A percentile compares a stretch with the other conserved stretches of the same genome.
Evolutionary conservation across 2,888 invertebrate species (phyloP).

Genomic region (Cancer borealis): DNA sequence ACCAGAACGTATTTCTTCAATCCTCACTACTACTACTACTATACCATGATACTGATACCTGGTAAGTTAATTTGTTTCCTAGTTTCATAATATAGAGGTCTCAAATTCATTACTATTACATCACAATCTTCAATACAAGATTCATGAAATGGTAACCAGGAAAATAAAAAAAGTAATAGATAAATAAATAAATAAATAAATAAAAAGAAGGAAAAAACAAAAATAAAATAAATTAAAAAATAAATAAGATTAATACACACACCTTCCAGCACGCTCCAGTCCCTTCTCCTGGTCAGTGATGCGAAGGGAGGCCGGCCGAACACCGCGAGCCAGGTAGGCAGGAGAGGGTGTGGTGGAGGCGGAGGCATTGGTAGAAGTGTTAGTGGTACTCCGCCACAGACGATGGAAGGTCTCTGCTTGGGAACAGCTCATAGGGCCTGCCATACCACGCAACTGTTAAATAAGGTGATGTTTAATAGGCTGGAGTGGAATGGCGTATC

Average conservation of each 20-base stretch:
- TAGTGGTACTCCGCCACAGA: constrained; percentile 59
- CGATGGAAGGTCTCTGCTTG: constrained; percentile 87
- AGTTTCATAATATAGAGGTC: no score
- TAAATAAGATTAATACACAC: constrained; percentile 67
- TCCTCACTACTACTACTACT: no score
- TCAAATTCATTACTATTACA: no score
- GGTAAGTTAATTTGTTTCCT: no score
- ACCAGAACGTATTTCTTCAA: no score
- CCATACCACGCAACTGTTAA: constrained; percentile 85
- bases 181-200: neutral
- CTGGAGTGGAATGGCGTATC: neutral
- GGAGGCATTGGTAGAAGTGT: constrained; percentile 30
- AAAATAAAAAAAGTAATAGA: no score
- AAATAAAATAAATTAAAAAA: neutral
- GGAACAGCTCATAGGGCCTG: constrained; percentile 92
- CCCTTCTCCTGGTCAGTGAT: constrained; percentile 91
- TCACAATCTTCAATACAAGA: no score
- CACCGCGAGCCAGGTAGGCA: constrained; percentile 42
- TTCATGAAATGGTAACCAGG: no score
- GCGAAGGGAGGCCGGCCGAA: constrained; percentile 80
- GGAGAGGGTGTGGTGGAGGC: constrained; percentile 60
- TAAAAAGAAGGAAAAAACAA: neutral
- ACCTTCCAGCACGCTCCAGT: constrained; percentile 91
- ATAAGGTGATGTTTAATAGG: neutral
- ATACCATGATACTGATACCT: no score